Evolutionary conservation across 1,140 invertebrate species (phyloP).

Genomic region (Chymomyza costata): DNA sequence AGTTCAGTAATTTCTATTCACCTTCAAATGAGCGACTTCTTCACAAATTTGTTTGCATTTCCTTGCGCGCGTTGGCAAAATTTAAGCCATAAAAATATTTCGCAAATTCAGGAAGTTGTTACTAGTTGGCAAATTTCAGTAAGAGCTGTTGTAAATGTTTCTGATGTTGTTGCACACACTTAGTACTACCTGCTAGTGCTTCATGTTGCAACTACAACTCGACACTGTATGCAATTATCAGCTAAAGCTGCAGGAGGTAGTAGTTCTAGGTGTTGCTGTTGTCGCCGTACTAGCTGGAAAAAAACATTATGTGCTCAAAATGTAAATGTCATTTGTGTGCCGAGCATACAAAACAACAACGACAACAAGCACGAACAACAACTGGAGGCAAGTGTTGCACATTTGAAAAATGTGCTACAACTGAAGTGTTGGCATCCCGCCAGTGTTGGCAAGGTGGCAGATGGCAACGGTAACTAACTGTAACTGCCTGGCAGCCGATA

Average conservation of each 20-base stretch:
- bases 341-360: slow-evolving; percentile 22
- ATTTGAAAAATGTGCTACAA: slow-evolving; percentile 63
- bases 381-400: slow-evolving; percentile 54
- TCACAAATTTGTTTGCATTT: slow-evolving; percentile 29
- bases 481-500: no score
- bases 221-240: slow-evolving; percentile 62
- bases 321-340: slow-evolving; percentile 65
- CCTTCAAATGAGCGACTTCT: neutral
- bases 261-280: slow-evolving; percentile 19
- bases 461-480: neutral
- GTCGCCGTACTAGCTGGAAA: no score
- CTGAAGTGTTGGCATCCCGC: slow-evolving; percentile 39
- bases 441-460: slow-evolving; percentile 6
- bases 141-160: slow-evolving; percentile 13
- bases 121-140: slow-evolving; percentile 50
- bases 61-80: no score
- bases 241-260: slow-evolving; percentile 34
- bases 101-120: slow-evolving; percentile 49
- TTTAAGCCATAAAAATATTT: slow-evolving; percentile 54
- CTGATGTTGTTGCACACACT: slow-evolving; percentile 15
- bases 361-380: slow-evolving; percentile 28
- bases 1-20: slow-evolving; percentile 28
- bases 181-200: slow-evolving; percentile 34
- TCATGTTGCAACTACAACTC: slow-evolving; percentile 16
- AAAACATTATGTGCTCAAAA: slow-evolving; percentile 60